phyloP scores from a whole-genome alignment of 2,113 vertebrate species.

The Polyodon spathula region DNA sequence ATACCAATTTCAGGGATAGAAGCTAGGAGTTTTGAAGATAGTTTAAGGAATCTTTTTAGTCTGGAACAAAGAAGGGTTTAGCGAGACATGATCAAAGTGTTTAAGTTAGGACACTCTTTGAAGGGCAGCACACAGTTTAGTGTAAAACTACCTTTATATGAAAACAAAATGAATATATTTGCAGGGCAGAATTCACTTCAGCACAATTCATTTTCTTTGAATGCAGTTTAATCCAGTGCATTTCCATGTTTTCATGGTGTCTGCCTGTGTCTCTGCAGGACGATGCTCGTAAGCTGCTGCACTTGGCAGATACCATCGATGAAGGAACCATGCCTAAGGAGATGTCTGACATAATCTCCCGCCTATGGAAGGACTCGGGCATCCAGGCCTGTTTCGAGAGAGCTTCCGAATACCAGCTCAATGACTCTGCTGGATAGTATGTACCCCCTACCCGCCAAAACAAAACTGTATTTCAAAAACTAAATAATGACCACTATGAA shows the following conservation, averaged over 20 bases:
- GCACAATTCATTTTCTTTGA: too few species aligned
- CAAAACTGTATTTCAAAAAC: background rate
- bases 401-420: slow-evolving; percentile 94
- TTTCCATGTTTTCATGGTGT: background rate
- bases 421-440: slow-evolving; percentile 93
- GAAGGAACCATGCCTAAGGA: slow-evolving; percentile 95
- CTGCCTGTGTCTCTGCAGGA: slow-evolving; percentile 58
- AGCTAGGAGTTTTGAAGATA: too few species aligned
- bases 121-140: too few species aligned
- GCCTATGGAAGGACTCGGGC: slow-evolving; percentile 87
- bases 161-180: too few species aligned
- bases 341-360: slow-evolving; percentile 81
- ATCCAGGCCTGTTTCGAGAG: slow-evolving; percentile 89
- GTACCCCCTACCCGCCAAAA: slow-evolving; percentile 18
- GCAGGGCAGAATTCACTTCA: too few species aligned
- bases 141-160: too few species aligned
- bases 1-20: too few species aligned
- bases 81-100: too few species aligned
- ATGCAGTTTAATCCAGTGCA: background rate
- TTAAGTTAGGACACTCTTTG: too few species aligned
- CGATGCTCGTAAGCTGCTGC: slow-evolving; percentile 83
- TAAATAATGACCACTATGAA: background rate
- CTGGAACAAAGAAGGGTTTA: too few species aligned
- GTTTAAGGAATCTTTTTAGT: too few species aligned
- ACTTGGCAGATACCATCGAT: slow-evolving; percentile 91